Percentiles rank a stretch among this genome's conserved stretches.
These are phyloP conservation scores for Orthosia gracilis DNA, from an alignment of 2,888 invertebrate species.

Conservation along the genomic window DNA sequence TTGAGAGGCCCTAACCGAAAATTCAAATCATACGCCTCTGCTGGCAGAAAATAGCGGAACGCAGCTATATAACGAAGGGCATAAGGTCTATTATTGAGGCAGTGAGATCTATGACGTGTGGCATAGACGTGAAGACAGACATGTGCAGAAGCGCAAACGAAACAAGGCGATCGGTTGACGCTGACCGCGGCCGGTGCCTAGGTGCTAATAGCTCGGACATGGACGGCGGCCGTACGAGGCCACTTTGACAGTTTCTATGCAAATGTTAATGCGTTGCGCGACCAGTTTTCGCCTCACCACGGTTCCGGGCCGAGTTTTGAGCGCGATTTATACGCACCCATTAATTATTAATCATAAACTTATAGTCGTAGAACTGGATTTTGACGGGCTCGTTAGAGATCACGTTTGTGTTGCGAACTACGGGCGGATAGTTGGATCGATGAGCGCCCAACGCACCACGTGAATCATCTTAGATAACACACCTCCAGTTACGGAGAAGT, in stretches of 20 bases:
- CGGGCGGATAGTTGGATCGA: slow-evolving; percentile 27
- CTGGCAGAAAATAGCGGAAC: slow-evolving; percentile 40
- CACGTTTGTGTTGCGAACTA: slow-evolving; percentile 51
- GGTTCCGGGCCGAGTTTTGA: slow-evolving; percentile 88
- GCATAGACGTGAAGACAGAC: slow-evolving; percentile 60
- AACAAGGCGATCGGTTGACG: slow-evolving; percentile 69
- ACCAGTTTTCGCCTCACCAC: slow-evolving; percentile 88
- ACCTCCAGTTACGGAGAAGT: slow-evolving; percentile 63
- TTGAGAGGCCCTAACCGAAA: slow-evolving; percentile 67
- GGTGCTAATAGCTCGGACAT: slow-evolving; percentile 85
- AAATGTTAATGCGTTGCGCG: slow-evolving; percentile 88
- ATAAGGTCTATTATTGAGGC: slow-evolving; percentile 70
- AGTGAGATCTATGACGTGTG: slow-evolving; percentile 53
- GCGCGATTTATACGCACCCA: slow-evolving; percentile 83
- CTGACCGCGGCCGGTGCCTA: slow-evolving; percentile 74
- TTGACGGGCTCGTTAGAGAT: slow-evolving; percentile 68
- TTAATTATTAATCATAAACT: slow-evolving; percentile 78
- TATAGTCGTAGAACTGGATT: slow-evolving; percentile 81
- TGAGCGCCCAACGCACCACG: slow-evolving; percentile 55
- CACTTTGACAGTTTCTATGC: slow-evolving; percentile 90
- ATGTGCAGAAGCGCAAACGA: slow-evolving; percentile 76
- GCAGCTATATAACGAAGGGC: slow-evolving; percentile 53
- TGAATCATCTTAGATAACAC: slow-evolving; percentile 73
- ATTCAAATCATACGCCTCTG: slow-evolving; percentile 66
- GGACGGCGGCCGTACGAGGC: slow-evolving; percentile 79